A percentile compares a stretch with the other conserved stretches of the same genome.
Conservation (phyloP, 1,140 invertebrate genomes). For the Tetragonula clypearis region DNA sequence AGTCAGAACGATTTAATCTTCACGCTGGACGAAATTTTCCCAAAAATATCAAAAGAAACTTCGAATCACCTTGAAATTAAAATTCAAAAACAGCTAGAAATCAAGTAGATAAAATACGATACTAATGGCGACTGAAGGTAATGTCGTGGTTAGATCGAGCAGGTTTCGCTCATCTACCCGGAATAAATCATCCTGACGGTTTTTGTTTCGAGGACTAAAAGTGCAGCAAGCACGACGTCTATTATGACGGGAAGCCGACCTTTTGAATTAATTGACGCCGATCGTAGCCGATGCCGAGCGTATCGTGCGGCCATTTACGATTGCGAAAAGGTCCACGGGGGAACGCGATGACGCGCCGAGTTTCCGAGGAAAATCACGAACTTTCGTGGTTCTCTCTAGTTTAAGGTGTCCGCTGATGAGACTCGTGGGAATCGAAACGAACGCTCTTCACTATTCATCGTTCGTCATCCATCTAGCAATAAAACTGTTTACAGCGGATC, state of each 20-base stretch:
- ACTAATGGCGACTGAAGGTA: not conserved
- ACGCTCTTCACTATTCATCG: not conserved
- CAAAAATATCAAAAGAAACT: too few species aligned
- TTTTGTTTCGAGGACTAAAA: conserved; percentile 26
- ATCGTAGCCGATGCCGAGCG: not conserved
- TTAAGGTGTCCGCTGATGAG: not conserved
- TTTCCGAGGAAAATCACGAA: conserved; percentile 19
- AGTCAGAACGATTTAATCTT: too few species aligned
- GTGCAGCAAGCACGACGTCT: not conserved
- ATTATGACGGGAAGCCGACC: conserved; percentile 36
- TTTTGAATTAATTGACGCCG: conserved; percentile 33
- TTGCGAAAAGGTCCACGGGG: conserved; percentile 13
- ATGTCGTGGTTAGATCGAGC: conserved; percentile 31
- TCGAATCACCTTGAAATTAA: not conserved
- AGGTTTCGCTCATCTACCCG: conserved; percentile 20
- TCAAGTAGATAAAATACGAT: not conserved
- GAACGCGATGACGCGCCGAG: not conserved
- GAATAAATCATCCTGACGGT: conserved; percentile 50
- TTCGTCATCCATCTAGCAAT: not conserved
- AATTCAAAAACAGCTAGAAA: not conserved
- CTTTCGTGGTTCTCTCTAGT: not conserved
- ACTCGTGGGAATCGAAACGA: conserved; percentile 9
- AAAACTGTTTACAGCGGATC: not conserved
- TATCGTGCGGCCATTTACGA: not conserved
- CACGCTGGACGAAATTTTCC: too few species aligned